A percentile compares a stretch with the other conserved stretches of the same genome.
These are phyloP conservation scores for Gymnocypris eckloni DNA, from an alignment of 2,797 vertebrate genomes.

Conservation along the genomic window DNA sequence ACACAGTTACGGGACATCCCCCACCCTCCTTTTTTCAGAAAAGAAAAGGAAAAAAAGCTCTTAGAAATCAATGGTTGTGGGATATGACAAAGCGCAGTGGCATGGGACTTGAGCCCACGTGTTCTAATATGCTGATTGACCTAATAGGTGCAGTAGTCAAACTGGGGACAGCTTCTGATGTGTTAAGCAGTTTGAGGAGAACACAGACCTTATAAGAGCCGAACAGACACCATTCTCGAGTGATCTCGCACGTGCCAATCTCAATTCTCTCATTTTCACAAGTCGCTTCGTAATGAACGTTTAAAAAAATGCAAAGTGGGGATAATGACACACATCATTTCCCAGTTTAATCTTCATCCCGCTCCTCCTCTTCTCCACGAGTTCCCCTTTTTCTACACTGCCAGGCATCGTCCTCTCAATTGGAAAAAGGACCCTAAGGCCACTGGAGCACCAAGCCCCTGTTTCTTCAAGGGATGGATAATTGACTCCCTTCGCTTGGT, in stretches of 20 bases:
- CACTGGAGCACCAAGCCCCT: conserved; percentile 79
- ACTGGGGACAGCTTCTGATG: conserved; percentile 78
- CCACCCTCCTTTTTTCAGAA: conserved; percentile 32
- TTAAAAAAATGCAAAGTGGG: conserved; percentile 43
- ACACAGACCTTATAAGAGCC: conserved; percentile 64
- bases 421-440: conserved; percentile 87
- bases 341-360: conserved; percentile 60
- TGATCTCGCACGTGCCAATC: conserved; percentile 6
- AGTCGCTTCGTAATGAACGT: not conserved
- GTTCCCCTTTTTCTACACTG: conserved; percentile 68
- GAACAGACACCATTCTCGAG: conserved; percentile 28
- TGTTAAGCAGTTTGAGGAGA: conserved; percentile 76
- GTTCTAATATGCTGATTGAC: conserved; percentile 84
- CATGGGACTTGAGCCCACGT: conserved; percentile 67
- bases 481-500: conserved; percentile 99
- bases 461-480: conserved; percentile 89
- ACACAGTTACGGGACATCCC: conserved; percentile 58
- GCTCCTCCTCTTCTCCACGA: conserved; percentile 32
- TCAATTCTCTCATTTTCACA: conserved; percentile 8
- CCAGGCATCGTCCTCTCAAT: conserved; percentile 92
- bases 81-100: conserved; percentile 75
- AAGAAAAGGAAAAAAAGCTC: conserved; percentile 38
- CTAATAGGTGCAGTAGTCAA: conserved; percentile 87
- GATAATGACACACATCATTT: conserved; percentile 60
- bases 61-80: conserved; percentile 73